Conservation (phyloP, 2,113 vertebrate species). For the Madoqua kirkii region DNA sequence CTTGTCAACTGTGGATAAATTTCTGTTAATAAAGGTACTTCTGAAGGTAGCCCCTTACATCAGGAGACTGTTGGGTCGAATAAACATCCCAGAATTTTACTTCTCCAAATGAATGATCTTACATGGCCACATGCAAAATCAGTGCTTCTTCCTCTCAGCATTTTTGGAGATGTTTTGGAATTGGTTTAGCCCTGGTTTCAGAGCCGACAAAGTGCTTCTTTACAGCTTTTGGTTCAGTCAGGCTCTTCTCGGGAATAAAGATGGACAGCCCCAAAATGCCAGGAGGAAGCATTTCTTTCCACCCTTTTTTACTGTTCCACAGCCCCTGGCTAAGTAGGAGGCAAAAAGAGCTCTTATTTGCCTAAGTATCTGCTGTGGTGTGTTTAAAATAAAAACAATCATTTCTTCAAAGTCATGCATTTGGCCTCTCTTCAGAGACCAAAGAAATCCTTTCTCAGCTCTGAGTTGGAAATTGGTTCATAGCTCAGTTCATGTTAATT, state of each 20-base stretch:
- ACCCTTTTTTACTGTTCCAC: not conserved
- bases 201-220: not conserved
- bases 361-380: not conserved
- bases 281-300: not conserved
- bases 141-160: rapidly evolving
- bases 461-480: not conserved
- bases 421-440: rapidly evolving
- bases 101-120: not conserved
- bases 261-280: rapidly evolving
- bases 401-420: not conserved
- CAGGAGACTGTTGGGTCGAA: not conserved
- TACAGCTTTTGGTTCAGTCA: not conserved
- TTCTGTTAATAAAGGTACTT: not conserved
- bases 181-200: not conserved
- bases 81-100: not conserved
- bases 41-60: not conserved
- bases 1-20: not conserved
- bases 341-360: not conserved
- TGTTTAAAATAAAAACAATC: not conserved
- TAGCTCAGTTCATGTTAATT: not conserved
- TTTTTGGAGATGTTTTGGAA: not conserved
- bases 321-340: not conserved
- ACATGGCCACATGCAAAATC: not conserved
- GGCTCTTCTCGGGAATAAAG: not conserved
- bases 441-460: not conserved